A percentile compares a stretch with the other conserved stretches of the same genome.
phyloP scores from a whole-genome alignment of 2,797 vertebrate genomes.

The Thamnophis elegans region DNA sequence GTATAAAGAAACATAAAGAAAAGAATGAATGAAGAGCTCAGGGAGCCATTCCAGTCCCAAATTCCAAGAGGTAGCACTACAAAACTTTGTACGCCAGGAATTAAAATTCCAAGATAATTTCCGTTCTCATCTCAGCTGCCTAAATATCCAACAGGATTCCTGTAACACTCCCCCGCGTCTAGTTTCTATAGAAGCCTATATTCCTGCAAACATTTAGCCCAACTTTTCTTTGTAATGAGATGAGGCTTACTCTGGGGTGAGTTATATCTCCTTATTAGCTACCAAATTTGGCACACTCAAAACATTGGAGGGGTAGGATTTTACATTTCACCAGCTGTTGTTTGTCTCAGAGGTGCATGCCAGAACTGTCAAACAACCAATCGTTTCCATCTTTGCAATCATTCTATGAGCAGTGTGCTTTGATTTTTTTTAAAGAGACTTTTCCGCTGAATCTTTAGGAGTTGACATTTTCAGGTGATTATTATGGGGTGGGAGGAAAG shows the following conservation, averaged over 20 bases:
- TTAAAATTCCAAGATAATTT: background rate
- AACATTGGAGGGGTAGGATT: constrained; percentile 45
- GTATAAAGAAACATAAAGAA: background rate
- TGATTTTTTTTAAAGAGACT: constrained; percentile 5
- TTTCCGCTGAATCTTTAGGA: constrained; percentile 35
- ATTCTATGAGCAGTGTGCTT: constrained; percentile 28
- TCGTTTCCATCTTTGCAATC: constrained; percentile 56
- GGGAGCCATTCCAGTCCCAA: background rate
- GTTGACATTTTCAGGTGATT: background rate
- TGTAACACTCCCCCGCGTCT: background rate
- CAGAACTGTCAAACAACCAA: constrained; percentile 50
- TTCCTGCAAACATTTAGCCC: constrained; percentile 41
- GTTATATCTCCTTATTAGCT: constrained; percentile 64
- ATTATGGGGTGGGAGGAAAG: background rate
- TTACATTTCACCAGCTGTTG: constrained; percentile 48
- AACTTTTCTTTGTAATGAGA: constrained; percentile 41
- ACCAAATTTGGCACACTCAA: constrained; percentile 43
- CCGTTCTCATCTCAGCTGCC: background rate
- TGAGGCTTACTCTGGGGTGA: constrained; percentile 55
- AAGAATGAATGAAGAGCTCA: background rate
- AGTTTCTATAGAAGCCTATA: background rate
- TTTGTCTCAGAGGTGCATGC: constrained; percentile 41
- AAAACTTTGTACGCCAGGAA: background rate
- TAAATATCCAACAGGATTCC: background rate
- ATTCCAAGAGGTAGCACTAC: background rate